These are phyloP conservation scores for Eremophila alpestris DNA, from an alignment of 2,797 vertebrate species.

Conservation along the genomic window DNA sequence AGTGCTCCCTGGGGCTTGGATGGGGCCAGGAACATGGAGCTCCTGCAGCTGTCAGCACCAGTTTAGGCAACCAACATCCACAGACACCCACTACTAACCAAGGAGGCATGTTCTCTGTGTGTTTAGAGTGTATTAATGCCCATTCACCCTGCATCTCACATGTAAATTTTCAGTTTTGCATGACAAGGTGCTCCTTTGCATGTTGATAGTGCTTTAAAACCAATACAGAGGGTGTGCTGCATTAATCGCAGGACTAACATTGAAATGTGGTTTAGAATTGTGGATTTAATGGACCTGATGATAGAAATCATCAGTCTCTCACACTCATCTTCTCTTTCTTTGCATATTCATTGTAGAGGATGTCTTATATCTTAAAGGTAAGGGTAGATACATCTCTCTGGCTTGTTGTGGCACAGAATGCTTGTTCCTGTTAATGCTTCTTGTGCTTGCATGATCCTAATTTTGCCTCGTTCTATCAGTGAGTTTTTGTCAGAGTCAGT, in stretches of 20 bases:
- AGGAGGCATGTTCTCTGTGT: conserved; percentile 66
- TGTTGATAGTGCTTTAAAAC: conserved; percentile 67
- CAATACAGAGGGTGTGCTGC: conserved; percentile 49
- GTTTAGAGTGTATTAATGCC: conserved; percentile 61
- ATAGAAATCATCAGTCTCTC: conserved; percentile 81
- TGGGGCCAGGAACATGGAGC: accelerated
- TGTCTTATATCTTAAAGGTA: conserved; percentile 99
- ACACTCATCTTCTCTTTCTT: conserved; percentile 86
- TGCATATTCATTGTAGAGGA: conserved; percentile 96
- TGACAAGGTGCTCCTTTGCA: conserved; percentile 71
- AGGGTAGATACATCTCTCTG: conserved; percentile 84
- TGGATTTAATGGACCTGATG: conserved; percentile 78
- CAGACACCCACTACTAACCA: conserved; percentile 58
- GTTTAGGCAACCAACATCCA: background rate
- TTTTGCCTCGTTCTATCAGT: conserved; percentile 43
- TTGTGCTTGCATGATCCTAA: conserved; percentile 63
- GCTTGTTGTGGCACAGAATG: conserved; percentile 63
- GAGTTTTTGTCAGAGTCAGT: conserved; percentile 3
- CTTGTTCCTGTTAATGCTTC: conserved; percentile 51
- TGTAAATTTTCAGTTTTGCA: conserved; percentile 66
- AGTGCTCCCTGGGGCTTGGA: background rate
- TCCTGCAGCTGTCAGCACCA: background rate
- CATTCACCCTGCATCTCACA: conserved; percentile 35
- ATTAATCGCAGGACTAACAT: conserved; percentile 75
- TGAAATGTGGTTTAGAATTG: conserved; percentile 71